Conservation (phyloP, 2,888 invertebrate species). For the Sturmia bella region DNA sequence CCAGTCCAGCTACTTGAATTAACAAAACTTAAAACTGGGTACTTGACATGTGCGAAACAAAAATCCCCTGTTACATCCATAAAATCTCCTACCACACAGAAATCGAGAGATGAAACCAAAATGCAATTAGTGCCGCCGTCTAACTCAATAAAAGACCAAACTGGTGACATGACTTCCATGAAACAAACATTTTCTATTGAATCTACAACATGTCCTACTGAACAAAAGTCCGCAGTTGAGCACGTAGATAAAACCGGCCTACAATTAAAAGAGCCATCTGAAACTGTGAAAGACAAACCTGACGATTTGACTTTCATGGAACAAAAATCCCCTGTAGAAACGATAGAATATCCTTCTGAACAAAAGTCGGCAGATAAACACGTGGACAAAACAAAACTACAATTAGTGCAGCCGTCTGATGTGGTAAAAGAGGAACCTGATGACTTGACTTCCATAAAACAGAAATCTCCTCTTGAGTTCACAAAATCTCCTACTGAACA, state of each 20-base stretch:
- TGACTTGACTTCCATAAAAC: not conserved
- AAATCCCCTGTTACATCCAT: not conserved
- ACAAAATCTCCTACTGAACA: not conserved
- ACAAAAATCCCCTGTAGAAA: too few relatives aligned
- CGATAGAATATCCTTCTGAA: too few relatives aligned
- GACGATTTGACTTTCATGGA: too few relatives aligned
- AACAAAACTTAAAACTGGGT: not conserved
- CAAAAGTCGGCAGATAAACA: too few relatives aligned
- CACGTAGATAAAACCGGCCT: not conserved
- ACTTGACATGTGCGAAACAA: not conserved
- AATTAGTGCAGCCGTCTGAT: not conserved
- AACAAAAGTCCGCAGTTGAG: not conserved
- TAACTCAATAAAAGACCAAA: not conserved
- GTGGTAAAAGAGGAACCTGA: not conserved
- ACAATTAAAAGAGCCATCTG: too few relatives aligned
- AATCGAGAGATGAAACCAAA: constrained; percentile 13
- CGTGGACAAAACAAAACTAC: too few relatives aligned
- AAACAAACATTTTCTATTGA: not conserved
- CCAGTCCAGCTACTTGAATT: not conserved
- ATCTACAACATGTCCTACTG: constrained; percentile 35
- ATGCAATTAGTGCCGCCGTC: not conserved
- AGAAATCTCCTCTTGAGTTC: not conserved
- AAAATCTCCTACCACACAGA: constrained; percentile 35
- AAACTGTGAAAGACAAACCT: not conserved
- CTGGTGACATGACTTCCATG: not conserved